phyloP scores from a whole-genome alignment of 2,113 vertebrate species.

The Tragelaphus imberbis region DNA sequence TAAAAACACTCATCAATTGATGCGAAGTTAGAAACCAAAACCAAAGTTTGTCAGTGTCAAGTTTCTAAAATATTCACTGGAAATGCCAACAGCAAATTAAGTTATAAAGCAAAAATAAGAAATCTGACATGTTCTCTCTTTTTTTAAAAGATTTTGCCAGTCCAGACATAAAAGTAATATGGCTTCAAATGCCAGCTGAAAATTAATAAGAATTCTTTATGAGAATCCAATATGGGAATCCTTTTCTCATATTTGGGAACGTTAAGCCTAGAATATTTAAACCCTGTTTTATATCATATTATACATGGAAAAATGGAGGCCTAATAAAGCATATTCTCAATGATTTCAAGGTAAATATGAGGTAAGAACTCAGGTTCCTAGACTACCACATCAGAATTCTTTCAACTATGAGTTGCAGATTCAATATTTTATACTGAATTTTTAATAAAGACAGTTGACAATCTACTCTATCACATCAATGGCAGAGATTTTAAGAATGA shows the following conservation, averaged over 20 bases:
- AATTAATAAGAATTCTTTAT: neutral
- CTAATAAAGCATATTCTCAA: neutral
- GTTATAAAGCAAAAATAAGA: conserved; percentile 24
- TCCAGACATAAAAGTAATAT: neutral
- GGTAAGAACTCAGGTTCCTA: neutral
- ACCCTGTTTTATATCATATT: neutral
- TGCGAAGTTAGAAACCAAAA: neutral
- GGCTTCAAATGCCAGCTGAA: neutral
- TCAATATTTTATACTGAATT: neutral
- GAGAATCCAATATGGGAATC: neutral
- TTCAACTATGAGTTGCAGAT: neutral
- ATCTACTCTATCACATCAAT: neutral
- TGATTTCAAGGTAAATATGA: neutral
- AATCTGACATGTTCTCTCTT: neutral
- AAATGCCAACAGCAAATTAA: neutral
- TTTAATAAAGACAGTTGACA: neutral
- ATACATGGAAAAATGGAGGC: neutral
- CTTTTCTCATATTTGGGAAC: neutral
- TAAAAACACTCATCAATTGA: neutral
- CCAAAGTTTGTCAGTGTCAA: neutral
- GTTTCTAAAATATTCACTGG: conserved; percentile 3
- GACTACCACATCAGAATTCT: neutral
- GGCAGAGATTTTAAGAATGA: neutral
- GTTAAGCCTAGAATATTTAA: neutral
- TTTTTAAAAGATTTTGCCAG: neutral